These are phyloP conservation scores for Drosophila virilis DNA, from an alignment of 1,140 invertebrate genomes.

Conservation along the genomic window DNA sequence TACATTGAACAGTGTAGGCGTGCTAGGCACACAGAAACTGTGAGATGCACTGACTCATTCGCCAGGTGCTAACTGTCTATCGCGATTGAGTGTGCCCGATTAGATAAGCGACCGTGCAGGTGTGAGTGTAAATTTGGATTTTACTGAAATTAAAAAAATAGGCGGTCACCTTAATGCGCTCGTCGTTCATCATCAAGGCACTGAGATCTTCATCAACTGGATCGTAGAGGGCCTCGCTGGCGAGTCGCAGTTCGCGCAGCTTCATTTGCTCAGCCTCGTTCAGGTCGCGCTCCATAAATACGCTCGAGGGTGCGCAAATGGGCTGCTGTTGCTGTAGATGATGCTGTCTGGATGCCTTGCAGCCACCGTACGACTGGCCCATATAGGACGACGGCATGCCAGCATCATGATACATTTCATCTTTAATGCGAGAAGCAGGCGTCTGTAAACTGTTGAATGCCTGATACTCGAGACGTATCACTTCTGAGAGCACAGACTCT, in stretches of 20 bases:
- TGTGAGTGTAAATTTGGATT: constrained; percentile 36
- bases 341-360: constrained; percentile 29
- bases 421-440: constrained; percentile 76
- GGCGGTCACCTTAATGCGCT: constrained; percentile 86
- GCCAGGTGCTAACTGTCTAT: constrained; percentile 68
- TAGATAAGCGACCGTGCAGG: constrained; percentile 62
- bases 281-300: constrained; percentile 87
- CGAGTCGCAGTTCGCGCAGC: constrained; percentile 92
- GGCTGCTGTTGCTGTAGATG: constrained; percentile 61
- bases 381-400: constrained; percentile 44
- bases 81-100: constrained; percentile 46
- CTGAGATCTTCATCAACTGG: constrained; percentile 92
- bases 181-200: constrained; percentile 87
- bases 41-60: constrained; percentile 56
- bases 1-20: constrained; percentile 59
- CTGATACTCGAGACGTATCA: constrained; percentile 93
- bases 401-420: constrained; percentile 57
- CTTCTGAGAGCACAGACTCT: constrained; percentile 92
- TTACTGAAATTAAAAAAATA: constrained; percentile 29
- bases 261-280: constrained; percentile 93
- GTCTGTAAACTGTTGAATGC: constrained; percentile 65
- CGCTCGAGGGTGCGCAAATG: constrained; percentile 64
- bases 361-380: constrained; percentile 19
- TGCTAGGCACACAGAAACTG: constrained; percentile 70
- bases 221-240: constrained; percentile 92